These are phyloP conservation scores for Noturus placidus DNA, from an alignment of 2,113 vertebrate species.

Conservation along the genomic window DNA sequence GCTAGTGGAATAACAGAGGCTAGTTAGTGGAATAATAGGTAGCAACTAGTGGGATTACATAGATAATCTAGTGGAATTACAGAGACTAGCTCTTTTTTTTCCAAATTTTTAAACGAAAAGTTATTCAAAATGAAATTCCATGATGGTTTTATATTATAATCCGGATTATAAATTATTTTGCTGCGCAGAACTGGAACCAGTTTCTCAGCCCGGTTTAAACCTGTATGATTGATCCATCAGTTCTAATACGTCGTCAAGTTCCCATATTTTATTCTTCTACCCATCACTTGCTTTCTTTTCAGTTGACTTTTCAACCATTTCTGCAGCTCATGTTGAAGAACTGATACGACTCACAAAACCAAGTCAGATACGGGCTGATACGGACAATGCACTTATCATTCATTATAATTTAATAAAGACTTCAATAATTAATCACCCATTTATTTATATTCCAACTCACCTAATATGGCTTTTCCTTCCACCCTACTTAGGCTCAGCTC, in stretches of 20 bases:
- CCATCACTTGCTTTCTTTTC: background rate
- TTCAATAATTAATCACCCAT: background rate
- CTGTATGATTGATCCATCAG: background rate
- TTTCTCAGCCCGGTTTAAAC: background rate
- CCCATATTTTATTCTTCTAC: background rate
- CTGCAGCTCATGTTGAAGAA: background rate
- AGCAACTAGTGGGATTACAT: background rate
- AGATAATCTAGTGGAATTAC: background rate
- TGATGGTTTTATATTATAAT: background rate
- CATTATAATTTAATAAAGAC: background rate
- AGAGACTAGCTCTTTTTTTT: background rate
- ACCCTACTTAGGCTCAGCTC: background rate
- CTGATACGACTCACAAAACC: background rate
- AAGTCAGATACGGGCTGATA: background rate
- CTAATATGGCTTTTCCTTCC: background rate
- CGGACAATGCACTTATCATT: background rate
- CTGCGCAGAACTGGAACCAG: background rate
- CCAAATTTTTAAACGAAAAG: background rate
- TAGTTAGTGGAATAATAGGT: background rate
- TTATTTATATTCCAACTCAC: constrained; percentile 13
- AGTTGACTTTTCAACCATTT: background rate
- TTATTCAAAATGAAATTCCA: background rate
- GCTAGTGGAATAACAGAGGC: background rate
- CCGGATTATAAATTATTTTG: background rate
- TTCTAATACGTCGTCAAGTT: background rate